phyloP scores from a whole-genome alignment of 2,113 vertebrate genomes.

The Mionectes macconnelli region DNA sequence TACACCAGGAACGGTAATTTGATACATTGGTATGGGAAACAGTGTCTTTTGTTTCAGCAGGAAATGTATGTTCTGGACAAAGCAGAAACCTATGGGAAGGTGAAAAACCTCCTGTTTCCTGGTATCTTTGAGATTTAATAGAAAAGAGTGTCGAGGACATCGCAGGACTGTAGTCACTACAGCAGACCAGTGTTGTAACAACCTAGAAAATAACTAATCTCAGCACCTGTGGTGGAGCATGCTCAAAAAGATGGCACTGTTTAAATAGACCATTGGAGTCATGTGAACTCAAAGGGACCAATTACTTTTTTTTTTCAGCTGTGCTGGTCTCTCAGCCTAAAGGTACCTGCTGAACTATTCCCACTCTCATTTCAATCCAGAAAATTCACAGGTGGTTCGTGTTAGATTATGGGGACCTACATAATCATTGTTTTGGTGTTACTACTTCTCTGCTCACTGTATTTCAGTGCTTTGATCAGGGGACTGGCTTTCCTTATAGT shows the following conservation, averaged over 20 bases:
- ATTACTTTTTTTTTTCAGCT: neutral
- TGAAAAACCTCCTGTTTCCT: neutral
- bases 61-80: neutral
- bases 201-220: neutral
- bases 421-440: neutral
- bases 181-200: neutral
- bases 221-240: neutral
- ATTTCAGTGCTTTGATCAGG: conserved; percentile 13
- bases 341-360: neutral
- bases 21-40: neutral
- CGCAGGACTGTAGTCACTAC: neutral
- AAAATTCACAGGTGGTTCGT: neutral
- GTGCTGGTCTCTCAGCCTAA: neutral
- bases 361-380: neutral
- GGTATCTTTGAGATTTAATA: neutral
- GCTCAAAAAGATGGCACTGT: neutral
- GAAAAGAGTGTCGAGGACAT: accelerated
- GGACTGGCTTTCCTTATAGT: neutral
- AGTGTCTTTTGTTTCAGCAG: neutral
- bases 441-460: neutral
- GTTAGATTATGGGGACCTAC: neutral
- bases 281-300: neutral
- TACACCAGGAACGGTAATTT: neutral
- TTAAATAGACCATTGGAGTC: neutral
- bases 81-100: neutral